Percentiles rank a stretch among this genome's conserved stretches.
These are phyloP conservation scores for Xylocopa sonorina DNA, from an alignment of 1,140 invertebrate species.

Conservation along the genomic window DNA sequence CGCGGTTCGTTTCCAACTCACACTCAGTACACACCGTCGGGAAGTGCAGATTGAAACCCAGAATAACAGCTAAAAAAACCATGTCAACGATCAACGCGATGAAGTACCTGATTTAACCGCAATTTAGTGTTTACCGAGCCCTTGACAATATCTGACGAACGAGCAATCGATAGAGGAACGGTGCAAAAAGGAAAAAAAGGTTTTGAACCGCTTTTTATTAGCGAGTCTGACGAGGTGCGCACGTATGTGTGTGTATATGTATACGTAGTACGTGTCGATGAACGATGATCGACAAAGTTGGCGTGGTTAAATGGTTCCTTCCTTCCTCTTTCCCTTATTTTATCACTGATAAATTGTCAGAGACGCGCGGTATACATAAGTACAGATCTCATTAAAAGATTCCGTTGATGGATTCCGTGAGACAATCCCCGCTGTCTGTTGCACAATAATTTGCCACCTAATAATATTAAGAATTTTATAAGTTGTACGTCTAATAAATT, in stretches of 20 bases:
- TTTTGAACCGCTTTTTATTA: constrained; percentile 23
- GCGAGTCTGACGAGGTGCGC: constrained; percentile 17
- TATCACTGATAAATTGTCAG: too few relatives aligned
- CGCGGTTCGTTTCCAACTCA: neutral
- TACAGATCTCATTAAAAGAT: neutral
- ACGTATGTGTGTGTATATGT: too few relatives aligned
- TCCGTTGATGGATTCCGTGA: constrained; percentile 4
- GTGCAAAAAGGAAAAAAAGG: constrained; percentile 10
- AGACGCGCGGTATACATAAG: neutral
- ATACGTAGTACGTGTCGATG: constrained; percentile 9
- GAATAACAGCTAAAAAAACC: constrained; percentile 32
- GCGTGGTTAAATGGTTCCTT: neutral
- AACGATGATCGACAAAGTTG: constrained; percentile 45
- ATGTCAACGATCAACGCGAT: constrained; percentile 37
- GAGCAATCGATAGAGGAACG: constrained; percentile 34
- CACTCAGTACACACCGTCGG: neutral
- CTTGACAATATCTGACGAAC: constrained; percentile 26
- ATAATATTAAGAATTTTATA: too few relatives aligned
- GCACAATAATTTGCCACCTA: too few relatives aligned
- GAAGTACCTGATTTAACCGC: constrained; percentile 31
- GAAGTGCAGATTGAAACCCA: neutral
- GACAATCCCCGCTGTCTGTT: too few relatives aligned
- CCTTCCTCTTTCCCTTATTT: constrained; percentile 7
- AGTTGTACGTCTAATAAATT: neutral
- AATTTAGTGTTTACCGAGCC: constrained; percentile 48